Base-by-base conservation (phyloP, 2,113 vertebrate species). In the Macrotis lagotis region DNA sequence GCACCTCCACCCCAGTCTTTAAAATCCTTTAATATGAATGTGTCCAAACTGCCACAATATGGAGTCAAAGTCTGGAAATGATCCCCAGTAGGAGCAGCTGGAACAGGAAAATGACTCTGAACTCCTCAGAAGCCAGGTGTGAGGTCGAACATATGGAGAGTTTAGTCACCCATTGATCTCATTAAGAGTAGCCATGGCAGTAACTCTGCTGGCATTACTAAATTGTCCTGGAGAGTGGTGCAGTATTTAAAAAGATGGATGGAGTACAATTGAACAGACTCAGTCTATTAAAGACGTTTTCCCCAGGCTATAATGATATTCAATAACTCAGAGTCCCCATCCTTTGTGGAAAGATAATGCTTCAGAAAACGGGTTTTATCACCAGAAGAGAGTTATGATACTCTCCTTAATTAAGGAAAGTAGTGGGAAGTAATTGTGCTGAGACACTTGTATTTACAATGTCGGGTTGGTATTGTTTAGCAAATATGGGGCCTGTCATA, bases 321-420 rank as follows among this genome's bases (percentile, higher is more conserved):
- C 66, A 93, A 14, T 25, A 26, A 92, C 44, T 89, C 50, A 83
- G 51, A 89, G 31, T 83, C 90, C 24, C 74, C 28, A 22, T 51
- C 48, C 88, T 92, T 44, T 93, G 48, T 47, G 50, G n/a, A 51
- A 91, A 96, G 51, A 26, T 37, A 95, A 59, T 0, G 44, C 88
- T 37, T 92, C 51, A 2, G 50, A 88, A 89, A 88, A 50, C 48
- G 25, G 2, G 50, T 50, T 90, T 94, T n/a, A 11, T 53, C 24
- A 3, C 92, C 89, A 88, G 53, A 22, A 49, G 88, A 95, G 88
- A 94, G 89, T 52, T 89, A 49, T 51, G 48, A 94, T 28, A 31
- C 50, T 24, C 90, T 88, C 93, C 91, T 91, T 94, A 95, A 95
- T 93, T 94, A 83, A 49, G 91, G 50, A 92, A 28, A 89, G n/a